Evolutionary conservation across 2,113 vertebrate species (phyloP), one percentile per base, ranked within the genome.

Genomic region (Oreochromis tanganicae): DNA sequence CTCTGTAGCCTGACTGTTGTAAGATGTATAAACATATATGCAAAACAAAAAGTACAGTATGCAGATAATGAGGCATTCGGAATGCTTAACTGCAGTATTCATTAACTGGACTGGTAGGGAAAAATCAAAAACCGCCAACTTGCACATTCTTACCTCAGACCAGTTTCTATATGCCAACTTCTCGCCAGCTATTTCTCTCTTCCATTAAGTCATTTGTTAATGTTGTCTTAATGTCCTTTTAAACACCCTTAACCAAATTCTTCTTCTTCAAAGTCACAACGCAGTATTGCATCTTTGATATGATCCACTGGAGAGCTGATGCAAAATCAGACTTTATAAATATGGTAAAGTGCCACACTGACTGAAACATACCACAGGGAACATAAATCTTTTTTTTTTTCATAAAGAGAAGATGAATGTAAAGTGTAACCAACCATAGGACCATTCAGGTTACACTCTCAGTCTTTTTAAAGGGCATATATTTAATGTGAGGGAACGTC

Each of bases 21-120:
- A 93, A 91, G 85, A 89, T 92, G 87, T 90, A 90, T 87, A 93
- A 92, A 90, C 75, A 93, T 94, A 95, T 95, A 96, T 96, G 95
- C 95, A 96, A 96, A 93, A 92, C 81, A 81, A 48, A 91, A 90
- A 79, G 79, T 80, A 89, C 87, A 81, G 92, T 95, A 94, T 93
- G 94, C 94, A 95, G 93, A 93, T 79, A 63, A 82, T 12, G 85
- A 91, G 90, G 87, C 66, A 88, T 86, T 84, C 11, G 24, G 61
- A 85, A 88, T 89, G 88, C 91, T 80, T 43, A 29, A 68, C 73
- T 36, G 66, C 90, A 86, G 91, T 92, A 81, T 88, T 89, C 75
- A 82, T 86, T 86, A 86, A 83, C 78, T 83, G 89, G 84, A 93
- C 91, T 84, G 82, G 82, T 66, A 54, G 71, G 80, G 79, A 83